phyloP scores from a whole-genome alignment of 2,113 vertebrate genomes.

The Butorides virescens region DNA sequence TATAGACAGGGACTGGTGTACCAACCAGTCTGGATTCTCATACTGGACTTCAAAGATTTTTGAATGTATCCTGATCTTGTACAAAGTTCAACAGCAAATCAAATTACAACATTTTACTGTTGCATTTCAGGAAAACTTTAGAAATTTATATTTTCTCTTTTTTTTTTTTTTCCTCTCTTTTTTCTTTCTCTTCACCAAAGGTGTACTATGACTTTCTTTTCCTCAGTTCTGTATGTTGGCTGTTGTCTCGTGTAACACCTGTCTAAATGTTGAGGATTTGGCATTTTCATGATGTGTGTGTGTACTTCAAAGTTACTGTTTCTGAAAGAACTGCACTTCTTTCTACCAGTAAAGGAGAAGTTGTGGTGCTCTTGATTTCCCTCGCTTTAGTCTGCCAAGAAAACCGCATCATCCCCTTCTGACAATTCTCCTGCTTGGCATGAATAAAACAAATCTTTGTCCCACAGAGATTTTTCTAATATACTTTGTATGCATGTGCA shows the following conservation, averaged over 20 bases:
- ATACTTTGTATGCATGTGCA: constrained; percentile 69
- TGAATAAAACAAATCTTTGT: constrained; percentile 63
- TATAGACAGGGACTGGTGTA: not conserved
- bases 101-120: not conserved
- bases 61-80: not conserved
- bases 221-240: not conserved
- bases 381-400: constrained; percentile 21
- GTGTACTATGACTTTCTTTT: not conserved
- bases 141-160: not conserved
- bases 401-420: constrained; percentile 38
- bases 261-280: constrained; percentile 13
- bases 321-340: not conserved
- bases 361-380: not conserved
- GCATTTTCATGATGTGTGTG: not conserved
- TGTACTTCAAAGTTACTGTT: not conserved
- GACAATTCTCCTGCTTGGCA: constrained; percentile 63
- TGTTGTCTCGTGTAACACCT: constrained; percentile 14
- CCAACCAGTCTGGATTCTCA: not conserved
- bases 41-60: not conserved
- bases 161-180: not conserved
- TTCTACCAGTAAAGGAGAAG: not conserved
- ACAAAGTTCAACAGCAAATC: not conserved
- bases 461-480: constrained; percentile 43
- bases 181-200: not conserved
- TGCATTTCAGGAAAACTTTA: not conserved